phyloP scores from a whole-genome alignment of 2,113 vertebrate species.

The Jacana jacana region DNA sequence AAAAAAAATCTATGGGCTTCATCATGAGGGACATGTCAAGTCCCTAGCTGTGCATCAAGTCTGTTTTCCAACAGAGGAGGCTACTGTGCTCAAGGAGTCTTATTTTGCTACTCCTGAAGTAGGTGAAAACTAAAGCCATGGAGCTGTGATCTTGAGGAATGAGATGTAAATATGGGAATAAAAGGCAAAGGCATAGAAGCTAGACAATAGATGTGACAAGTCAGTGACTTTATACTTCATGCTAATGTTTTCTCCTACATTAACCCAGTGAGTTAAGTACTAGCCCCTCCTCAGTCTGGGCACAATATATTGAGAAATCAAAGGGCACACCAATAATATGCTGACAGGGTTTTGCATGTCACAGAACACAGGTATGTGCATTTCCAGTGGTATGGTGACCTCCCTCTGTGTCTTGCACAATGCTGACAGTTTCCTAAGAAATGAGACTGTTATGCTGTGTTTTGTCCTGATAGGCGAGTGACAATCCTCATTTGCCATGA shows the following conservation, averaged over 20 bases:
- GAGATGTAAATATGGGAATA: background rate
- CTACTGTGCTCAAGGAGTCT: background rate
- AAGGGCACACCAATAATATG: background rate
- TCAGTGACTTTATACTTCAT: background rate
- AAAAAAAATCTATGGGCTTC: background rate
- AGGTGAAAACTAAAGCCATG: background rate
- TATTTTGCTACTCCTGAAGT: background rate
- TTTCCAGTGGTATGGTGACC: background rate
- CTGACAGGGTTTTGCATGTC: background rate
- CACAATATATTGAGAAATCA: background rate
- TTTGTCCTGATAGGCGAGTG: background rate
- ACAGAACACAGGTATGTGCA: fast-evolving
- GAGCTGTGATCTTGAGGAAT: background rate
- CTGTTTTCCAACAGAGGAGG: background rate
- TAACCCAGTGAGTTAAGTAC: background rate
- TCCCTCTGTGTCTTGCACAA: background rate
- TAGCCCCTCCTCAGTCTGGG: background rate
- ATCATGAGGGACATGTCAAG: background rate
- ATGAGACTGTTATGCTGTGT: too few relatives aligned
- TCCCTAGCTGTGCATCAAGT: background rate
- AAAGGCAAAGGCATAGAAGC: background rate
- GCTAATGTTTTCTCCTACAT: fast-evolving
- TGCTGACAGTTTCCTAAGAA: background rate
- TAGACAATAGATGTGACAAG: background rate
- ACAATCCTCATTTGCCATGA: background rate